Percentiles rank a stretch among this genome's conserved stretches.
Conservation (phyloP, 2,113 vertebrate species). For the Pao palembangensis region DNA sequence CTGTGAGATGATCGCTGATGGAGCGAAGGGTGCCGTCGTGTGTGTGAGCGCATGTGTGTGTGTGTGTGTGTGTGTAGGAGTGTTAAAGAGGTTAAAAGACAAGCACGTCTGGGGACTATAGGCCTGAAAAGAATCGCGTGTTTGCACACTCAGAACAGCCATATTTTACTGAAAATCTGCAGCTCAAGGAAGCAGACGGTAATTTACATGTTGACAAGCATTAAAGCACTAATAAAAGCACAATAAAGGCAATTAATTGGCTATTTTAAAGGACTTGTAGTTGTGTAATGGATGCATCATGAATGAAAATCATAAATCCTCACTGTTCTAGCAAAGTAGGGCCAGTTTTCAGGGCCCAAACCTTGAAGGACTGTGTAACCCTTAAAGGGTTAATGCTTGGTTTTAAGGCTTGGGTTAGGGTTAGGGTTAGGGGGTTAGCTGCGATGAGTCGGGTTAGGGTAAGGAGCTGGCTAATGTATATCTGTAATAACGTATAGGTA, state of each 20-base stretch:
- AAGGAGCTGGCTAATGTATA: constrained; percentile 4
- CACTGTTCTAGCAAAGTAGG: no score
- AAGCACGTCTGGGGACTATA: constrained; percentile 7
- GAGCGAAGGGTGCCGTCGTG: constrained; percentile 45
- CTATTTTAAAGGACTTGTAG: constrained; percentile 36
- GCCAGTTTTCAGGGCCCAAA: no score
- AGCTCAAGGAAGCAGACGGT: constrained; percentile 9
- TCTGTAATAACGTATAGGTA: no score
- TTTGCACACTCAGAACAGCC: neutral
- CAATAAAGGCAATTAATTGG: constrained; percentile 26
- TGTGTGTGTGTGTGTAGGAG: constrained; percentile 16
- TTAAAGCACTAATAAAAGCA: no score
- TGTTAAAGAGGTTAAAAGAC: constrained; percentile 23
- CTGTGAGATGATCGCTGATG: constrained; percentile 67
- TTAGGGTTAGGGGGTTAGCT: no score
- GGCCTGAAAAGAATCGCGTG: neutral
- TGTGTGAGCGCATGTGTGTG: constrained; percentile 31
- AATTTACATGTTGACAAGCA: constrained; percentile 17
- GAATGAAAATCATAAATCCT: neutral
- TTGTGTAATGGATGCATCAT: constrained; percentile 11
- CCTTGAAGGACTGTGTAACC: no score
- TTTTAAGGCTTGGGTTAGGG: no score
- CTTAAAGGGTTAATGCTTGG: no score
- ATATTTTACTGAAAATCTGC: constrained; percentile 19
- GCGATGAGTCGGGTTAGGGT: no score